Conservation (phyloP, 2,113 vertebrate genomes). For the Ammospiza nelsoni region DNA sequence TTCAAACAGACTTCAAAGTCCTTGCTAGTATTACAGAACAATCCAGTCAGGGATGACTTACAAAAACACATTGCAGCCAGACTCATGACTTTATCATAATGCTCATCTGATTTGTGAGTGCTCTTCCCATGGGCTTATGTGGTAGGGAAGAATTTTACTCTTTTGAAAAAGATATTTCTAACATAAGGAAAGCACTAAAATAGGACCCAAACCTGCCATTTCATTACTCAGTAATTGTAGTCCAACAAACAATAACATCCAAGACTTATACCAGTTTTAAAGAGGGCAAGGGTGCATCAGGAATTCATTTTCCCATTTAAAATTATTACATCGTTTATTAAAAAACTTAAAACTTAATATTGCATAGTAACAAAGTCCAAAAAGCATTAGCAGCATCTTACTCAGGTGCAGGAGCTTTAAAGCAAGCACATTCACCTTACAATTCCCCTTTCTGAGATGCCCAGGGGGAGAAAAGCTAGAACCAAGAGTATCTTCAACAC, state of each 20-base stretch:
- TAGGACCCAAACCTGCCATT: not conserved
- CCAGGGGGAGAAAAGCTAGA: not conserved
- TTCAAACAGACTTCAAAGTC: constrained; percentile 19
- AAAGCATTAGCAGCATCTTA: not conserved
- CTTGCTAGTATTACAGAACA: not conserved
- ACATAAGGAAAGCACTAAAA: not conserved
- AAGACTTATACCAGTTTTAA: not conserved
- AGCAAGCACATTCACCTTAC: not conserved
- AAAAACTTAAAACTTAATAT: not conserved
- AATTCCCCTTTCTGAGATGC: not conserved
- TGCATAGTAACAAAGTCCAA: not conserved
- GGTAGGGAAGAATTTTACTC: not conserved
- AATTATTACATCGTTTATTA: not conserved
- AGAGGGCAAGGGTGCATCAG: not conserved
- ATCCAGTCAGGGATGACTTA: not conserved
- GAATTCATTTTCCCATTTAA: not conserved
- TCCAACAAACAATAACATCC: not conserved
- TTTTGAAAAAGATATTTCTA: not conserved
- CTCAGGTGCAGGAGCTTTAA: not conserved
- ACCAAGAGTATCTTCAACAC: not conserved
- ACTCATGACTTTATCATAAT: not conserved
- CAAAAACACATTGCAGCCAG: not conserved
- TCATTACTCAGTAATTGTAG: not conserved
- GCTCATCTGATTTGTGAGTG: not conserved
- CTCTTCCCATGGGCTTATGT: not conserved